Conservation (phyloP, 2,113 vertebrate genomes). For the Coregonus clupeaformis region DNA sequence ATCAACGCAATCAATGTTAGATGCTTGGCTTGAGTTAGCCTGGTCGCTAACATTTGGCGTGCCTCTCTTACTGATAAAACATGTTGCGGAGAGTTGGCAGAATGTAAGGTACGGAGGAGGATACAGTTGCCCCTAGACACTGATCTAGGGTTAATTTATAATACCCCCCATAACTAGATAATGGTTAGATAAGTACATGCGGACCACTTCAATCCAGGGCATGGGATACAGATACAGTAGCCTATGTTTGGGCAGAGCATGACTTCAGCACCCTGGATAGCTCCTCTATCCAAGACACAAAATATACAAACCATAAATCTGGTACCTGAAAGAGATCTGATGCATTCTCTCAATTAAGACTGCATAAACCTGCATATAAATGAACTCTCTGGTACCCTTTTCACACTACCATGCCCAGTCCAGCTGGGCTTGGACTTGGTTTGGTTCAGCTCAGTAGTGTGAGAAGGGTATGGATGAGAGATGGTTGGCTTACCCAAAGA, state of each 20-base stretch:
- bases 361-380: neutral
- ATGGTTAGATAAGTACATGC: neutral
- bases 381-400: neutral
- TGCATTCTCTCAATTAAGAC: neutral
- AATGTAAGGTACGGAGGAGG: neutral
- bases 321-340: neutral
- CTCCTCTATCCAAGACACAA: slow-evolving; percentile 16
- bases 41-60: neutral
- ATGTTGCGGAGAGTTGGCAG: neutral
- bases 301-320: neutral
- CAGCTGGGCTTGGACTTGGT: too few species aligned
- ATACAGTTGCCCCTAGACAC: neutral
- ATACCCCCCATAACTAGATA: neutral
- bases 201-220: neutral
- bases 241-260: neutral
- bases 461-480: neutral
- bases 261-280: slow-evolving; percentile 32
- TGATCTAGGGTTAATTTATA: neutral
- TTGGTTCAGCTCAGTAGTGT: neutral
- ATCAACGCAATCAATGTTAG: neutral
- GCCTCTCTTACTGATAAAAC: neutral
- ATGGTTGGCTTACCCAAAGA: neutral
- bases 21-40: neutral
- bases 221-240: neutral
- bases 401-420: too few species aligned